Percentiles rank a stretch among this genome's conserved stretches.
These are phyloP conservation scores for Chymomyza caudatula DNA, from an alignment of 2,888 invertebrate species.

Conservation along the genomic window DNA sequence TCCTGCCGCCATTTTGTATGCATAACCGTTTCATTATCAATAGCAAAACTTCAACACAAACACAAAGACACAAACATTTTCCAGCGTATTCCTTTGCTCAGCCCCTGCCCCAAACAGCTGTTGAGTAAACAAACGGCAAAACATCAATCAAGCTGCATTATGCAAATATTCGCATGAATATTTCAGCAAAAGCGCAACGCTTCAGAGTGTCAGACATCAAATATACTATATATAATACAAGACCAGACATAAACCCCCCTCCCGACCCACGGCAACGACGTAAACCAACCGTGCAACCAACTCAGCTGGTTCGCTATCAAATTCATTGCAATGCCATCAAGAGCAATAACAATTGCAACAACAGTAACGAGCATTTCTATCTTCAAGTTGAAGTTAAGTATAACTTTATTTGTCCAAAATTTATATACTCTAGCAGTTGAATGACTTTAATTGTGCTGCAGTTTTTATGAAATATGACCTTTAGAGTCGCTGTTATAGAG, in stretches of 20 bases:
- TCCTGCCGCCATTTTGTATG: neutral
- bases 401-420: neutral
- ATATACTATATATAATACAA: constrained; percentile 35
- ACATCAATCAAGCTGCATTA: constrained; percentile 67
- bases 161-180: constrained; percentile 64
- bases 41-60: constrained; percentile 13
- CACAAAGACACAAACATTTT: no score
- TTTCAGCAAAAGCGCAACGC: constrained; percentile 65
- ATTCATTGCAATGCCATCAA: constrained; percentile 20
- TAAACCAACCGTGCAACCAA: neutral
- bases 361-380: constrained; percentile 15
- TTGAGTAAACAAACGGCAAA: constrained; percentile 37
- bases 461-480: no score
- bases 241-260: constrained; percentile 1
- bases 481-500: no score
- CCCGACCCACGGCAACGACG: neutral
- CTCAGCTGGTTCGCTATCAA: constrained; percentile 27
- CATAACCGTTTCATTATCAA: constrained; percentile 64
- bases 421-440: neutral
- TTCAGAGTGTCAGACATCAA: constrained; percentile 43
- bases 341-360: constrained; percentile 21
- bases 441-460: no score
- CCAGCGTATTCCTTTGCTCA: neutral
- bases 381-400: neutral
- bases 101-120: neutral